These are phyloP conservation scores for Aphodius granarius DNA, from an alignment of 2,888 invertebrate genomes.

Conservation along the genomic window DNA sequence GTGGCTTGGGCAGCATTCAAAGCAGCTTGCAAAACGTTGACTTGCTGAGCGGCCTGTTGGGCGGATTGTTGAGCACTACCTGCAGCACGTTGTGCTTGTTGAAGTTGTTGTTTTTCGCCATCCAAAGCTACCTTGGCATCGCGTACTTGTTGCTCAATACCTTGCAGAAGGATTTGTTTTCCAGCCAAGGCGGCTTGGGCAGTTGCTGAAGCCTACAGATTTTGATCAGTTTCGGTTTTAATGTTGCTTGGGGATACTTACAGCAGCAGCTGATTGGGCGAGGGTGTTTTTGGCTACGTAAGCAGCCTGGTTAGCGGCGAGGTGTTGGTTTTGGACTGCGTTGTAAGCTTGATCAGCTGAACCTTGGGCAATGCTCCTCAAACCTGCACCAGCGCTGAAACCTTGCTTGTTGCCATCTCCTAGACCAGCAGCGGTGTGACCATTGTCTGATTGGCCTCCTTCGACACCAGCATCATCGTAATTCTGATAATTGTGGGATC, in stretches of 20 bases:
- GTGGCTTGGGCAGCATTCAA: constrained; percentile 77
- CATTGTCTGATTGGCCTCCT: constrained; percentile 11
- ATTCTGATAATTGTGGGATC: constrained; percentile 22
- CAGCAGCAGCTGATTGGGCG: constrained; percentile 70
- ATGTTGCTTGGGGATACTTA: constrained; percentile 35
- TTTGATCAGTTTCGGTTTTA: background rate
- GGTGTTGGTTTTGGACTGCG: constrained; percentile 71
- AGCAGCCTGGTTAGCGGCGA: constrained; percentile 77
- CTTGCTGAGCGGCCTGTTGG: constrained; percentile 58
- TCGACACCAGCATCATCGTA: constrained; percentile 19
- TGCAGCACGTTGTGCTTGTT: constrained; percentile 72
- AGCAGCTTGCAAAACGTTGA: constrained; percentile 73
- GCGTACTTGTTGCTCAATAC: constrained; percentile 74
- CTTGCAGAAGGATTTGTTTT: constrained; percentile 57
- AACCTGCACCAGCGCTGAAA: constrained; percentile 70
- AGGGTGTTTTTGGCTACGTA: constrained; percentile 77
- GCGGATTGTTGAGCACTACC: constrained; percentile 72
- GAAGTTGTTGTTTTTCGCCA: constrained; percentile 72
- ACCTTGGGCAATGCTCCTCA: constrained; percentile 70
- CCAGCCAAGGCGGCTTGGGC: constrained; percentile 51
- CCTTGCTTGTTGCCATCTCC: constrained; percentile 54
- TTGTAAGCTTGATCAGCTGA: constrained; percentile 77
- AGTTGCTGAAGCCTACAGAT: constrained; percentile 63
- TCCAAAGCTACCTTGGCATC: constrained; percentile 70
- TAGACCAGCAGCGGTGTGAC: constrained; percentile 22